A percentile compares a stretch with the other conserved stretches of the same genome.
Conservation (phyloP, 2,888 invertebrate genomes). For the Acanthococcus lagerstroemiae region DNA sequence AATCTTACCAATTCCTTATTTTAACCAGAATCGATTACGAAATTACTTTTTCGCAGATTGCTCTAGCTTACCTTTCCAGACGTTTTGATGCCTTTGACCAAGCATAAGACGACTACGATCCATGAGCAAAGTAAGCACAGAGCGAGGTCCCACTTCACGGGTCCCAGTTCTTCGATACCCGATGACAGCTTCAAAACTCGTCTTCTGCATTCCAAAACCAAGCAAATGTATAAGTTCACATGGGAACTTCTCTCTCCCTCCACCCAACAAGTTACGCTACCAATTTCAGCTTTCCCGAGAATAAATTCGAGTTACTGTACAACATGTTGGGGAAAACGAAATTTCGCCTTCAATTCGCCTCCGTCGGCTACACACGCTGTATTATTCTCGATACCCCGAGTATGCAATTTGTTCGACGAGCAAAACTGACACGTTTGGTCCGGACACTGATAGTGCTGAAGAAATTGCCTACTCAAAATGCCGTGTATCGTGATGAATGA, state of each 20-base stretch:
- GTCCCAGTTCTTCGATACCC: constrained; percentile 62
- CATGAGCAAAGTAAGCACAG: constrained; percentile 58
- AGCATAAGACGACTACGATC: constrained; percentile 57
- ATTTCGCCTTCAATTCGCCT: background rate
- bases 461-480: too few species aligned
- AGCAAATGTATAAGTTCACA: too few species aligned
- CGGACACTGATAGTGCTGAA: too few species aligned
- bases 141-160: constrained; percentile 62
- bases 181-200: constrained; percentile 66
- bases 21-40: too few species aligned
- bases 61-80: constrained; percentile 62
- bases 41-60: too few species aligned
- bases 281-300: background rate
- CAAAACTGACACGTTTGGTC: too few species aligned
- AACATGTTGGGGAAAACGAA: background rate
- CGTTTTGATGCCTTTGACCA: constrained; percentile 62
- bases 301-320: background rate
- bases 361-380: too few species aligned
- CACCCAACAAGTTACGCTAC: background rate
- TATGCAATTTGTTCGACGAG: background rate
- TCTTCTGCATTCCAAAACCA: constrained; percentile 49
- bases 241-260: background rate
- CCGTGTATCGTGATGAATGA: too few species aligned
- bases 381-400: background rate
- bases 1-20: too few species aligned